Evolutionary conservation across 2,113 vertebrate species (phyloP).

Genomic region (Ornithorhynchus anatinus): DNA sequence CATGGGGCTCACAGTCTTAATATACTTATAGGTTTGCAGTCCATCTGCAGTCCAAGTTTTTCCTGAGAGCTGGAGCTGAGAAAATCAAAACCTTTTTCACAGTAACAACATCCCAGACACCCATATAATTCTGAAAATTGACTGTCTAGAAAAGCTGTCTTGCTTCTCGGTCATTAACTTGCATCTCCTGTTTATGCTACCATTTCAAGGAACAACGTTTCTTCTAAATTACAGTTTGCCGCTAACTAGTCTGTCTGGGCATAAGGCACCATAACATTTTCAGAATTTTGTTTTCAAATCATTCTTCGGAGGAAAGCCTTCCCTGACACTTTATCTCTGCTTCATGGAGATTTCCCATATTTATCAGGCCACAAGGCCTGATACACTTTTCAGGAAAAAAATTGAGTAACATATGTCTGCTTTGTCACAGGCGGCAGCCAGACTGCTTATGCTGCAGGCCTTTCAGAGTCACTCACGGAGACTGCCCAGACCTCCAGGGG

Average conservation of each 20-base stretch:
- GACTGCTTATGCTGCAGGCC: too few species aligned
- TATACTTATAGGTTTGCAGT: background rate
- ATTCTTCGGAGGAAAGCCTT: background rate
- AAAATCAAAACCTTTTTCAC: background rate
- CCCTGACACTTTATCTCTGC: background rate
- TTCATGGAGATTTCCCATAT: too few species aligned
- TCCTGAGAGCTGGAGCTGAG: background rate
- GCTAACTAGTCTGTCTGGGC: background rate
- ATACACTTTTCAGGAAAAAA: too few species aligned
- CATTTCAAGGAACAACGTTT: background rate
- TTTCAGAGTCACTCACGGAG: too few species aligned
- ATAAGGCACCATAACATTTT: background rate
- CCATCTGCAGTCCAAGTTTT: background rate
- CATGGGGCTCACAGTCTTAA: too few species aligned
- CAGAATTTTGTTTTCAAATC: background rate
- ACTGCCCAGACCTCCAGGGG: too few species aligned
- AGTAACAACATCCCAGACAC: background rate
- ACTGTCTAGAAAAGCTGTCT: background rate
- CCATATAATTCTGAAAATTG: background rate
- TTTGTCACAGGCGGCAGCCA: too few species aligned
- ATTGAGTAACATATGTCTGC: too few species aligned
- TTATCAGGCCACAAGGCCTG: too few species aligned
- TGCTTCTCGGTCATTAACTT: background rate
- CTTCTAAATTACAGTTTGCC: background rate
- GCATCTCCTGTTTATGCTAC: background rate